Conservation (phyloP, 2,888 invertebrate species). For the Teleogryllus oceanicus region DNA sequence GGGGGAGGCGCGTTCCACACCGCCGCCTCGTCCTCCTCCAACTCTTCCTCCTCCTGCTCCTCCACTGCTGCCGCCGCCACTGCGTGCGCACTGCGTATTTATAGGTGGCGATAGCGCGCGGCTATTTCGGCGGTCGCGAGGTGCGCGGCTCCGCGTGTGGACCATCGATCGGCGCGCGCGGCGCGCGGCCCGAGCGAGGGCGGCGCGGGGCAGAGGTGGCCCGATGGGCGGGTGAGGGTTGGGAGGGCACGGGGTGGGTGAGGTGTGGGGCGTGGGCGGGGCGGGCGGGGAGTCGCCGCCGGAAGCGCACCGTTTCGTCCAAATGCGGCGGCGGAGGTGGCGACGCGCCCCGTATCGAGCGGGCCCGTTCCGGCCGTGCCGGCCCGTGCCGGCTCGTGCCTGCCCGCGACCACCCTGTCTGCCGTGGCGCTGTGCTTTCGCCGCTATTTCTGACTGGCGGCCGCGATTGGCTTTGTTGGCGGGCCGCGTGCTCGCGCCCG, state of each 20-base stretch:
- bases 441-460: not conserved
- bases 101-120: not conserved
- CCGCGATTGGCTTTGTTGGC: no score
- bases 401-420: no score
- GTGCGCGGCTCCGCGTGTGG: not conserved
- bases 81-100: not conserved
- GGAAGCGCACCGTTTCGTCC: not conserved
- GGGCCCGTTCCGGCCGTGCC: no score
- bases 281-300: not conserved
- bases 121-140: not conserved
- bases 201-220: no score
- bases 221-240: not conserved
- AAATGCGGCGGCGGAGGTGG: no score
- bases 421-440: not conserved
- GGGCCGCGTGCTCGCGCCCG: no score
- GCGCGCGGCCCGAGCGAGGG: not conserved
- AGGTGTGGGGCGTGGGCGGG: not conserved
- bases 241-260: not conserved
- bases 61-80: no score
- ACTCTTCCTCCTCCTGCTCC: no score
- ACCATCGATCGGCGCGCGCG: not conserved
- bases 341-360: no score
- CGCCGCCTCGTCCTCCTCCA: no score
- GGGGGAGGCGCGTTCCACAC: no score
- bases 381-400: no score